Base-by-base conservation (phyloP, 2,888 invertebrate genomes). In the Nomada hirtipes region DNA sequence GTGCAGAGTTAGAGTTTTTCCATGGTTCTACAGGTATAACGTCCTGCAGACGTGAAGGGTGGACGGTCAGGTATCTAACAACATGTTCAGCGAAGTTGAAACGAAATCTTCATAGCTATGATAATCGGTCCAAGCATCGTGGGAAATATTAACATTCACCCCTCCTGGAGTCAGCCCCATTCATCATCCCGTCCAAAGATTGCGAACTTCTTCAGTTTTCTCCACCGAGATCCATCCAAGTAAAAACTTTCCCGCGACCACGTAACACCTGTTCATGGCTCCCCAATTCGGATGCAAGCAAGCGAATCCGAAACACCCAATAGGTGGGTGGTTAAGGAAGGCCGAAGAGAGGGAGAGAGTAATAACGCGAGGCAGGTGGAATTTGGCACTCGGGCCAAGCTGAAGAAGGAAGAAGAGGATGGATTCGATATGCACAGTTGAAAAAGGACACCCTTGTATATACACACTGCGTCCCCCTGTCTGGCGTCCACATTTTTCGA, bases 401-500 rank as follows among this genome's bases (percentile, higher is more conserved):
- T 20, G 61, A 50, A 70, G 74, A 72, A 74, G 36, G 80, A 74
- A 73, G 61, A 68, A 65, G 29, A 76, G 68, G 76, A 18, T 47
- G 52, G 61, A 59, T 50, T 29, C 36, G 44, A 18, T 76, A 73
- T 79, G 76, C 71, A 74, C 53, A 52, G 71, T 70, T 52, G 50
- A 26, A 76, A 84, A 82, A 80, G 72, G 78, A 70, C 74, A 83
- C 72, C 83, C 80, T 76, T 53, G 74, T 74, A 36, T 1, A 4
- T 36, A 7, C 36, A 7, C 70, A 57, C 82, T 83, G 68, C 81
- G 78, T 72, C 77, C 81, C 65, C 73, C 79, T 72, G 75, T 81
- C 86, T 83, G 79, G 78, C 81, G 79, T 82, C 82, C 87, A 88
- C 89, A 91, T 91, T 91, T 91, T 91, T 91, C 91, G 87, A 91